Evolutionary conservation across 2,888 invertebrate genomes (phyloP).

Genomic region (Melikaiella ostensackeni): DNA sequence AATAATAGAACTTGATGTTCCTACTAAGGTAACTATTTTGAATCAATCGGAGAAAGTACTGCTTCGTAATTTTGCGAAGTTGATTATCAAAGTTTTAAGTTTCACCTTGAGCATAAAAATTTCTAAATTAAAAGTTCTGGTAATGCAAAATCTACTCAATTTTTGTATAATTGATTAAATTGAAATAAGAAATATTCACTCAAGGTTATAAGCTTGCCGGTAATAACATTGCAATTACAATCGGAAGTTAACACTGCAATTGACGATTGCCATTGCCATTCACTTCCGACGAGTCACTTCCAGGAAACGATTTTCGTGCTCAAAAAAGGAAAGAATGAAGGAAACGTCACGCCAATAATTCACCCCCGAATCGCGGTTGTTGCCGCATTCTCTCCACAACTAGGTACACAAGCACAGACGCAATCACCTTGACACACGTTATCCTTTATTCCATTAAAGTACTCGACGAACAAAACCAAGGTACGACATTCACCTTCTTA

Average conservation of each 20-base stretch:
- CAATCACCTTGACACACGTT: not conserved
- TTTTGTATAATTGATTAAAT: not conserved
- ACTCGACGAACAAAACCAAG: not conserved
- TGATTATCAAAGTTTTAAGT: no score
- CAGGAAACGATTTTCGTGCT: constrained; percentile 43
- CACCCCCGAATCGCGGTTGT: not conserved
- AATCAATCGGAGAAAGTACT: no score
- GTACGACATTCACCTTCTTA: not conserved
- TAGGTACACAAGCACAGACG: not conserved
- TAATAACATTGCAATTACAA: not conserved
- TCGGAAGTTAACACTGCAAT: not conserved
- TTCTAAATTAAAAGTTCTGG: not conserved
- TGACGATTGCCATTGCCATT: not conserved
- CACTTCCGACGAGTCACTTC: constrained; percentile 2
- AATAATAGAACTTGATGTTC: no score
- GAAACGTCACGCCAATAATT: constrained; percentile 42
- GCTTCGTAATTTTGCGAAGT: no score
- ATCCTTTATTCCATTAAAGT: not conserved
- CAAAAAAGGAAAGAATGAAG: constrained; percentile 48
- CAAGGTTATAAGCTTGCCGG: not conserved
- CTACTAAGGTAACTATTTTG: no score
- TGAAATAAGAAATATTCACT: not conserved
- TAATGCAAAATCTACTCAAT: not conserved
- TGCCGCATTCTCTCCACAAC: not conserved
- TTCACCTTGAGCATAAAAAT: not conserved